These are phyloP conservation scores for Macrostomum cliftonense DNA, from an alignment of 2,888 invertebrate genomes.

Conservation along the genomic window DNA sequence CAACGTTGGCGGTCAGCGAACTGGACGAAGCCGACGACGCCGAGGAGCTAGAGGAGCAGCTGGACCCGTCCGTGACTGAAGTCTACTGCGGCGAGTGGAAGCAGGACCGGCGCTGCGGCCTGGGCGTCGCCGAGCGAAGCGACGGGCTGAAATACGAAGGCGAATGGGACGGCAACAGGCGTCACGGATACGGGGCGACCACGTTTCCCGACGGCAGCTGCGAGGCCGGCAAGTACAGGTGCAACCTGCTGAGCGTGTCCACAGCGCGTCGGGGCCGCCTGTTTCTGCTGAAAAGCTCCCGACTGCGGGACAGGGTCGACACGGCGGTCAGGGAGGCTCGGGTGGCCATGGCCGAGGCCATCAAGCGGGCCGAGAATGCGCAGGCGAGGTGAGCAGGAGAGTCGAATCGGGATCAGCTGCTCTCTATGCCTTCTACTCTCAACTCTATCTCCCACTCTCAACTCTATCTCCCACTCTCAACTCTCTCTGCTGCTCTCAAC, in stretches of 20 bases:
- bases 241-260: constrained; percentile 87
- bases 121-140: constrained; percentile 88
- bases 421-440: too few relatives aligned
- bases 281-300: constrained; percentile 41
- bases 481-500: too few relatives aligned
- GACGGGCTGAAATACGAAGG: constrained; percentile 95
- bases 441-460: too few relatives aligned
- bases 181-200: constrained; percentile 95
- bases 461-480: too few relatives aligned
- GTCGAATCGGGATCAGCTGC: too few relatives aligned
- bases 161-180: constrained; percentile 97
- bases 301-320: neutral
- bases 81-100: constrained; percentile 99
- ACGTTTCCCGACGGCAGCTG: constrained; percentile 81
- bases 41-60: neutral
- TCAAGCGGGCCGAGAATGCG: too few relatives aligned
- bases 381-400: too few relatives aligned
- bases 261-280: constrained; percentile 76
- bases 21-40: neutral
- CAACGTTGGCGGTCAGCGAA: neutral
- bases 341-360: too few relatives aligned
- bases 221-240: constrained; percentile 98
- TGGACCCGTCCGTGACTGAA: constrained; percentile 77
- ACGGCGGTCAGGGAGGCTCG: neutral
- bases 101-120: constrained; percentile 89